Evolutionary conservation across 1,140 invertebrate genomes (phyloP).

Genomic region (Diprion similis): DNA sequence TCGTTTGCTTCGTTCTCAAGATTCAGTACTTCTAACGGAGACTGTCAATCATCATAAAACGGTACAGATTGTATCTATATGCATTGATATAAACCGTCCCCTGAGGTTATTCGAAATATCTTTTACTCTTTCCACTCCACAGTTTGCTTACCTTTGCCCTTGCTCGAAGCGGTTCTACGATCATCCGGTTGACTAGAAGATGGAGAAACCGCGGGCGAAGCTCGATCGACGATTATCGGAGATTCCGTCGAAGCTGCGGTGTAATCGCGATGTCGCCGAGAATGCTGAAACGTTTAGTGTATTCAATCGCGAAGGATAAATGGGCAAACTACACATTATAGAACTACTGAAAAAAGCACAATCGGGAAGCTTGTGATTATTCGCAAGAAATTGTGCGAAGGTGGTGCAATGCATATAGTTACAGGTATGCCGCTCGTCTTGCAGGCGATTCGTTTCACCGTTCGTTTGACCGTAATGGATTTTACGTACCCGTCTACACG

Average conservation of each 20-base stretch:
- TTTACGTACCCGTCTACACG: too few species aligned
- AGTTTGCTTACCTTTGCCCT: not conserved
- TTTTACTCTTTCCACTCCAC: too few species aligned
- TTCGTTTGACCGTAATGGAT: not conserved
- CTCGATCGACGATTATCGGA: not conserved
- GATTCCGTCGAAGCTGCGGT: constrained; percentile 21
- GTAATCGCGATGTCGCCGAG: constrained; percentile 42
- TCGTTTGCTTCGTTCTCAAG: constrained; percentile 1
- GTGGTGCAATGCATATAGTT: not conserved
- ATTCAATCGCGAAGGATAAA: too few species aligned
- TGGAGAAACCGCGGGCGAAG: not conserved
- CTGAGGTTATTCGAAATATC: too few species aligned
- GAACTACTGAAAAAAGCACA: too few species aligned
- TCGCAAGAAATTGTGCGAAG: not conserved
- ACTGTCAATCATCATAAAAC: too few species aligned
- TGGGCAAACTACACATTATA: too few species aligned
- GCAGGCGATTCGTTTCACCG: not conserved
- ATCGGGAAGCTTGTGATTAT: too few species aligned
- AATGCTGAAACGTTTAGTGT: constrained; percentile 37
- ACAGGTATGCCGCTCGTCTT: not conserved
- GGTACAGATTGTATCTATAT: too few species aligned
- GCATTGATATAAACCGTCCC: too few species aligned
- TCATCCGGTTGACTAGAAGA: not conserved
- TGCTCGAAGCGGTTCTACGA: not conserved
- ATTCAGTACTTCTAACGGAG: not conserved